Conservation (phyloP, 1,140 invertebrate genomes). For the Drusus annulatus region DNA sequence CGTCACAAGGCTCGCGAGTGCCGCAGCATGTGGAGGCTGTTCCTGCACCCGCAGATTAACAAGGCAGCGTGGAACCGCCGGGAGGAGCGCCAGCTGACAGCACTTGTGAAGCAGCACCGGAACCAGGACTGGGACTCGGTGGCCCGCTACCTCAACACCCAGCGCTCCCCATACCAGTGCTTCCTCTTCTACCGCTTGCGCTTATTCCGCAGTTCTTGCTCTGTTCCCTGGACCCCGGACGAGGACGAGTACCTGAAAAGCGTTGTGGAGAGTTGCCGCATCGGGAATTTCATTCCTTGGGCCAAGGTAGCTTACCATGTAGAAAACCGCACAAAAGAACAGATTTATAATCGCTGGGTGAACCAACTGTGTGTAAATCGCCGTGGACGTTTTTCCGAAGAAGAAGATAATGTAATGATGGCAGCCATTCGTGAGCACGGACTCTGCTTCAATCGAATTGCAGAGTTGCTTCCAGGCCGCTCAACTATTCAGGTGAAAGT, state of each 20-base stretch:
- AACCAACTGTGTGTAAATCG: neutral
- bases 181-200: constrained; percentile 42
- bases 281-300: constrained; percentile 53
- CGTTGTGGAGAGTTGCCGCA: constrained; percentile 46
- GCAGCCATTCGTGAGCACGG: constrained; percentile 38
- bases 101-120: neutral
- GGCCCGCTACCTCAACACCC: constrained; percentile 24
- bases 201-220: neutral
- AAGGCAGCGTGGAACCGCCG: constrained; percentile 35
- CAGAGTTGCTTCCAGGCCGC: constrained; percentile 33
- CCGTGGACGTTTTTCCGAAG: constrained; percentile 34
- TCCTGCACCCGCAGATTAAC: constrained; percentile 49
- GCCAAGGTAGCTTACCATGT: constrained; percentile 50
- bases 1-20: constrained; percentile 43
- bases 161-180: constrained; percentile 49
- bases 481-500: neutral
- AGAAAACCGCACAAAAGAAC: constrained; percentile 45
- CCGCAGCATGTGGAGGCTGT: constrained; percentile 45
- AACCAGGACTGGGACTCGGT: constrained; percentile 45
- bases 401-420: constrained; percentile 48
- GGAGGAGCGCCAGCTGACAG: constrained; percentile 25
- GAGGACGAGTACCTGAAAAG: constrained; percentile 43
- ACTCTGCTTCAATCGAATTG: constrained; percentile 1
- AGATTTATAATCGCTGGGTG: constrained; percentile 49
- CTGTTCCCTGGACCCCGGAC: constrained; percentile 37